Base-by-base conservation (phyloP, 2,888 invertebrate genomes). In the Calliphora vomitoria region DNA sequence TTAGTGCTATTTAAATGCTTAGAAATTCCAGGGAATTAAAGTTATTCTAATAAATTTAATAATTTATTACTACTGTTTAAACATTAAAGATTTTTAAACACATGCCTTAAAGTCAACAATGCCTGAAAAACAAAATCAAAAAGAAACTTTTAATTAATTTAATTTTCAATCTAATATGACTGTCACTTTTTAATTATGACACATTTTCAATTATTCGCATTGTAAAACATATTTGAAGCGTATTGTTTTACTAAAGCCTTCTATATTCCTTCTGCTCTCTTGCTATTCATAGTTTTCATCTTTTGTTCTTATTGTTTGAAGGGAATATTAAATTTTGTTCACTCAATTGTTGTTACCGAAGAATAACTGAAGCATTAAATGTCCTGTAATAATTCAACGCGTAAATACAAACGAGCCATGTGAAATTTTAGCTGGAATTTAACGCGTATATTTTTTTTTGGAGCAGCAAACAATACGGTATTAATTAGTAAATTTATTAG, bases 321-420 rank as follows among this genome's bases (percentile, higher is more conserved):
- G n/a, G 8, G 44, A 78, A 79, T 38, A 58, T 66, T 41, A 8
- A 84, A 60, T 79, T 78, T 74, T 18, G 20, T 71, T 31, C 66
- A 82, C 44, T 68, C 47, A 72, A 47, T 62, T 62, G 62, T 50
- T 71, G 35, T 68, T 71, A 38, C 74, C 74, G 72, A 71, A 66
- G 10, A 80, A 50, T 44, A 66, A 68, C 76, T 84, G 76, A 81
- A 87, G 80, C 76, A 76, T 71, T 71, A 80, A 86, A 83, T 87
- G 47, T 60, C 60, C 15, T 55, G 15, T 38, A 78, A 71, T 68
- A 78, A 84, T 79, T 72, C 38, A 79, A 79, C 72, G 84, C 78
- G 66, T 58, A 58, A 79, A 66, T 15, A 84, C 78, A 83, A 83
- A 41, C 20, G 44, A 0, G 13, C 13, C 25, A 68, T 18, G 44